Conservation (phyloP, 1,140 invertebrate genomes). For the Saccostrea echinata region DNA sequence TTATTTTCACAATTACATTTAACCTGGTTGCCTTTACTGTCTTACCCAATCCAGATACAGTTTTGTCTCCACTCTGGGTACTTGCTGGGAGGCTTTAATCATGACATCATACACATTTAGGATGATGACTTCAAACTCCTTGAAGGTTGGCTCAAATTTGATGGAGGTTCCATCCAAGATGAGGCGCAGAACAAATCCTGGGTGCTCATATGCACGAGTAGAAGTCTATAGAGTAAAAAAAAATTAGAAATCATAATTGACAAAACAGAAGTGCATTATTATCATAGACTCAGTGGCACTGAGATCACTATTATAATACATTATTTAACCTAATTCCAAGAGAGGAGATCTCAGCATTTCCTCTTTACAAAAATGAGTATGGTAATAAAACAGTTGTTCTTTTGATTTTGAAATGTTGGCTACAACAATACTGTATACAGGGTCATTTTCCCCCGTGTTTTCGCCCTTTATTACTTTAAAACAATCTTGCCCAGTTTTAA, state of each 20-base stretch:
- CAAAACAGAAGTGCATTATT: not conserved
- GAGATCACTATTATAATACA: too few species aligned
- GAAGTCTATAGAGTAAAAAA: conserved; percentile 66
- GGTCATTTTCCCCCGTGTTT: too few species aligned
- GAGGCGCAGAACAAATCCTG: conserved; percentile 88
- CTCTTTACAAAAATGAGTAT: not conserved
- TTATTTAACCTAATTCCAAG: too few species aligned
- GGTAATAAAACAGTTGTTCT: not conserved
- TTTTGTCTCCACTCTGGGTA: conserved; percentile 88
- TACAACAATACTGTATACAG: too few species aligned
- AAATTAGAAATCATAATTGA: not conserved
- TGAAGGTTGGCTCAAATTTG: conserved; percentile 90
- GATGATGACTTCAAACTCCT: conserved; percentile 86
- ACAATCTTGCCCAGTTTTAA: too few species aligned
- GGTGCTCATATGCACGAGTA: conserved; percentile 80
- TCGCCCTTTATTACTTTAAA: too few species aligned
- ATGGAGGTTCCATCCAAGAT: conserved; percentile 86
- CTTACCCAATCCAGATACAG: conserved; percentile 81
- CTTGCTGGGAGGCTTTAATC: conserved; percentile 85
- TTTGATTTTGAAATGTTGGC: not conserved
- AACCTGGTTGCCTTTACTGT: not conserved
- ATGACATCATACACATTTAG: conserved; percentile 87
- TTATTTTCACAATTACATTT: not conserved
- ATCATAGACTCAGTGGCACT: not conserved
- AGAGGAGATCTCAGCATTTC: too few species aligned